Percentiles rank a stretch among this genome's conserved stretches.
Conservation (phyloP, 1,140 invertebrate genomes). For the Macrobrachium rosenbergii region DNA sequence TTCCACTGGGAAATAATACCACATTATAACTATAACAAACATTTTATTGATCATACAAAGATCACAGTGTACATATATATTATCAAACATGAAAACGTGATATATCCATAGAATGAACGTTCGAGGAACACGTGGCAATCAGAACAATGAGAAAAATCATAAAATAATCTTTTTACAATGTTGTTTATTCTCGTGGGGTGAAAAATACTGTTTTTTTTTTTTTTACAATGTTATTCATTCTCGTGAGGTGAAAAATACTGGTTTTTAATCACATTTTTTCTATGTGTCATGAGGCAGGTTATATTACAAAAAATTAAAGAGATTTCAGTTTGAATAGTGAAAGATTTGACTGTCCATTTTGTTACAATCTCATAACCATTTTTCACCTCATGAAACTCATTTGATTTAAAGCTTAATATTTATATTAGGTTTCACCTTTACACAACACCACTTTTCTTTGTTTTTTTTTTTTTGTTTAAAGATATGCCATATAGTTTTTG, state of each 20-base stretch:
- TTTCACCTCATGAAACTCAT: no score
- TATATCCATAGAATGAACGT: conserved; percentile 33
- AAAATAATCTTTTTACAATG: not conserved
- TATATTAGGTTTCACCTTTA: no score
- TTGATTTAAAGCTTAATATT: no score
- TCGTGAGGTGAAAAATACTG: not conserved
- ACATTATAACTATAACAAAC: conserved; percentile 54
- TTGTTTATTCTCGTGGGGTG: not conserved
- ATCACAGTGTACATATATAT: conserved; percentile 57
- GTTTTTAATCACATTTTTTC: no score
- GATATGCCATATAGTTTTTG: no score
- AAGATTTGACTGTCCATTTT: no score
- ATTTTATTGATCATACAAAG: conserved; percentile 61
- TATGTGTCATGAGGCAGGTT: not conserved
- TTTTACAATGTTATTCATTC: not conserved
- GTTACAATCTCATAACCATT: no score
- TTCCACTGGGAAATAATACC: no score
- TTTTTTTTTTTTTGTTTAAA: no score
- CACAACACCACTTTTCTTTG: no score
- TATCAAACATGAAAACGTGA: conserved; percentile 59
- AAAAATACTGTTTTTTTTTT: not conserved
- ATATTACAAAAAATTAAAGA: not conserved
- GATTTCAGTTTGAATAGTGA: not conserved
- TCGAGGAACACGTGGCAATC: conserved; percentile 16
- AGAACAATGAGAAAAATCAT: not conserved